A percentile compares a stretch with the other conserved stretches of the same genome.
Conservation (phyloP, 2,797 vertebrate genomes). For the Acomys russatus region DNA sequence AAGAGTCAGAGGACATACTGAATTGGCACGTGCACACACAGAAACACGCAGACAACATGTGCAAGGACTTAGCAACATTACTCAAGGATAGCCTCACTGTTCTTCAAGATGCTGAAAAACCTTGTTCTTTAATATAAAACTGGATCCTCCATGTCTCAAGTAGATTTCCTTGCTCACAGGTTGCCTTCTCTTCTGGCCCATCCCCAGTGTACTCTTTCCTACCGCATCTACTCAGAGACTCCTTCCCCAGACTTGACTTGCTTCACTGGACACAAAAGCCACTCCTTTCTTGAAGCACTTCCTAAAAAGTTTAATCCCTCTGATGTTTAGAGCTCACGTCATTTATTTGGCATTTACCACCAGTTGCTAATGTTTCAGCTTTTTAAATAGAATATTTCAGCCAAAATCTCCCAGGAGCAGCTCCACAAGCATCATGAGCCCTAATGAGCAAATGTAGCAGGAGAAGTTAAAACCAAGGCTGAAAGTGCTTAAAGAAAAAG, state of each 20-base stretch:
- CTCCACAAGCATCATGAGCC: conserved; percentile 10
- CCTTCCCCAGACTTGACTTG: not conserved
- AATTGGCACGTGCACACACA: not conserved
- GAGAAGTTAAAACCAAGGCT: conserved; percentile 34
- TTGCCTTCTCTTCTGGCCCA: not conserved
- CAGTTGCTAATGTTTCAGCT: conserved; percentile 46
- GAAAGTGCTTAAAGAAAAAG: not conserved
- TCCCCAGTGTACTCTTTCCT: not conserved
- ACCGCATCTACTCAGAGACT: not conserved
- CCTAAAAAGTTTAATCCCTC: not conserved
- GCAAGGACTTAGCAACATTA: not conserved
- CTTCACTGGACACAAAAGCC: not conserved
- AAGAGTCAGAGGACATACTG: not conserved
- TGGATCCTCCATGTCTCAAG: not conserved
- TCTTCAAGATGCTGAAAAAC: not conserved
- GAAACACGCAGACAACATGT: not conserved
- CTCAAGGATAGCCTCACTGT: not conserved
- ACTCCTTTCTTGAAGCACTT: not conserved
- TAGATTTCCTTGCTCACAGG: not conserved
- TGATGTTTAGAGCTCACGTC: not conserved
- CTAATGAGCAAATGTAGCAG: not conserved
- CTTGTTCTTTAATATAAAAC: not conserved
- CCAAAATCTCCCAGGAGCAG: conserved; percentile 33
- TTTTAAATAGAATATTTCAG: conserved; percentile 41
- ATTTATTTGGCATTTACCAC: conserved; percentile 48